Base-by-base conservation (phyloP, 1,140 invertebrate genomes). In the Drosophila sturtevanti region DNA sequence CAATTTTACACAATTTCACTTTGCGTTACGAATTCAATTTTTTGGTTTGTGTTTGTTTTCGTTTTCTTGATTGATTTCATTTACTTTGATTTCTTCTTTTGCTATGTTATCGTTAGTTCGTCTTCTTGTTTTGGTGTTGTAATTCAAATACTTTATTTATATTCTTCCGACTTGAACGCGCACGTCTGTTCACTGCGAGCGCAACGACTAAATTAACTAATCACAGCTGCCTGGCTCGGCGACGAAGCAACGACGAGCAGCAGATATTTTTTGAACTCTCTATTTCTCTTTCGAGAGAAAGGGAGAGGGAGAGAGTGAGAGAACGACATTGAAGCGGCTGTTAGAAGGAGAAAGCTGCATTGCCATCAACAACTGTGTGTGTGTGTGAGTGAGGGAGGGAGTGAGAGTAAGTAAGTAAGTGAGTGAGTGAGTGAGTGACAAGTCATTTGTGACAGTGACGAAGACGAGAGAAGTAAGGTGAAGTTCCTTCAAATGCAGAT, bases 201-300 rank as follows among this genome's bases (percentile, higher is more conserved):
- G 82, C 90, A 91, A 90, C 86, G 86, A 89, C 74, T 89, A 89
- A 91, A 91, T 91, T 91, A 91, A 91, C 90, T 91, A 90, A 90
- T 87, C 84, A 89, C 72, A 81, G 79, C 74, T 81, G 80, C 68
- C 80, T 73, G 80, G 58, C 76, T 85, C 82, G 68, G 79, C 81
- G 81, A 89, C 80, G 81, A 85, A 84, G 81, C 81, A 73, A 79
- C 76, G 68, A 80, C 65, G 74, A 67, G 75, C 67, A 72, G 71
- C 58, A 65, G 34, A 56, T 64, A 44, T 63, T 55, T 80, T 90
- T 90, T 90, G 87, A 90, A 90, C 87, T 90, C 89, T 90, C 89
- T 48, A 48, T 48, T 48, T 48, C 41, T 48, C 41, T 48, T 48
- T 18, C 41, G 18, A 18, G 41, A 48, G 41, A 48, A 48, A 48